These are phyloP conservation scores for Ceuthmochares aereus DNA, from an alignment of 2,113 vertebrate genomes.

Conservation along the genomic window DNA sequence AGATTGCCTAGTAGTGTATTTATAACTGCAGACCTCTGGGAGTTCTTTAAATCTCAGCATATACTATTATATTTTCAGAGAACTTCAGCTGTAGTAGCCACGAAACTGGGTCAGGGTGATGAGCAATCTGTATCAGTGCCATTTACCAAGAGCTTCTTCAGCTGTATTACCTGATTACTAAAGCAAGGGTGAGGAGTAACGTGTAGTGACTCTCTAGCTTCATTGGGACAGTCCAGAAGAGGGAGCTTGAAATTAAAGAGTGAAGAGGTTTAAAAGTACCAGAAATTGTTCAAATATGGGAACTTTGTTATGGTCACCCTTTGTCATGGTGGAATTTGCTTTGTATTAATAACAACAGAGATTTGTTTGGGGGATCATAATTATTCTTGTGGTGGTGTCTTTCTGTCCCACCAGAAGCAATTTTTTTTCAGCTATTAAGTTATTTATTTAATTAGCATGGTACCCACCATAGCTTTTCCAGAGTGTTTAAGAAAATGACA, in stretches of 20 bases:
- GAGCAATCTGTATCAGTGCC: not conserved
- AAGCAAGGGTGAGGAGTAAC: not conserved
- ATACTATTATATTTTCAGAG: not conserved
- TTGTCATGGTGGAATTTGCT: not conserved
- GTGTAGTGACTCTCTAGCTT: not conserved
- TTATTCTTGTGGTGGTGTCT: not conserved
- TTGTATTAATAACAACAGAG: not conserved
- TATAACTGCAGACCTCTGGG: not conserved
- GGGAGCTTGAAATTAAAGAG: constrained; percentile 70
- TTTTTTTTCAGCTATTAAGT: not conserved
- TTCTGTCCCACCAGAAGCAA: not conserved
- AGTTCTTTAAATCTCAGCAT: not conserved
- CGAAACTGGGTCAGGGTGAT: not conserved
- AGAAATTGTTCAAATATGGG: not conserved
- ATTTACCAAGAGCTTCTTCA: not conserved
- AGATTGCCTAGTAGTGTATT: not conserved
- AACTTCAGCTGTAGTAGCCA: not conserved
- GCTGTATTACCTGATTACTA: not conserved
- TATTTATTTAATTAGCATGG: not conserved
- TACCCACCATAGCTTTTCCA: not conserved
- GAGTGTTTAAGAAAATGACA: not conserved
- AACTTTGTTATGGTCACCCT: not conserved
- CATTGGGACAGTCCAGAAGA: constrained; percentile 67
- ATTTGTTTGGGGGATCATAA: not conserved
- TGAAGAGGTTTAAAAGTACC: constrained; percentile 1